Base-by-base conservation (phyloP, 2,888 invertebrate genomes). In the Tetheella fluctuosa region DNA sequence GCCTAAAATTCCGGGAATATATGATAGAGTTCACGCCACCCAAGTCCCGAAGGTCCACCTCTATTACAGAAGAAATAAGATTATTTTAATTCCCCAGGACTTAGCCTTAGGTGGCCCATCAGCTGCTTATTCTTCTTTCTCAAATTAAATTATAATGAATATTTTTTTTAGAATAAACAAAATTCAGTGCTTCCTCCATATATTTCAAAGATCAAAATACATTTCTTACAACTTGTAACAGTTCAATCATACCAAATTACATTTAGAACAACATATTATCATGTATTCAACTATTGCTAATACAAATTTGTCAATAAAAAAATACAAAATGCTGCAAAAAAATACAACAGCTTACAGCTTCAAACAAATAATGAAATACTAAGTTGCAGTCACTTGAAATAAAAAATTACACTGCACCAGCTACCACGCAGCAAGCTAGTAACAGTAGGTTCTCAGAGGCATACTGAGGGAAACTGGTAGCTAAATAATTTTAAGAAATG, bases 181-280 rank as follows among this genome's bases (percentile, higher is more conserved):
- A 78, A 67, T 59, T 71, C 74, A 77, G 79, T 81, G 75, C 77
- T 87, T 88, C 80, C 78, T 86, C 82, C 85, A 88, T 91, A 91
- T 92, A 92, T 90, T 92, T 91, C 85, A 86, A 90, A 91, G 89
- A 88, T 90, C 89, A 91, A 92, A 91, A 91, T 91, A 90, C 89
- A 91, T 87, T 91, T 91, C 86, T 90, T 88, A 89, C 84, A 91
- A 88, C 86, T 87, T 83, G 72, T 86, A 91, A 91, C 91, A 91
- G 85, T 89, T 87, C 87, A 87, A 90, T 89, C 87, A 89, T 89
- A 86, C 86, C 83, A 88, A 87, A 89, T 88, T 90, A 88, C 86
- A 88, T 85, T 55, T 84, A 71, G 84, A 85, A 86, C 84, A 88
- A 86, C 80, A 81, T 80, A 77, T 73, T 77, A 76, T 80, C 48